phyloP scores from a whole-genome alignment of 2,888 invertebrate genomes.

The Antheraea yamamai region DNA sequence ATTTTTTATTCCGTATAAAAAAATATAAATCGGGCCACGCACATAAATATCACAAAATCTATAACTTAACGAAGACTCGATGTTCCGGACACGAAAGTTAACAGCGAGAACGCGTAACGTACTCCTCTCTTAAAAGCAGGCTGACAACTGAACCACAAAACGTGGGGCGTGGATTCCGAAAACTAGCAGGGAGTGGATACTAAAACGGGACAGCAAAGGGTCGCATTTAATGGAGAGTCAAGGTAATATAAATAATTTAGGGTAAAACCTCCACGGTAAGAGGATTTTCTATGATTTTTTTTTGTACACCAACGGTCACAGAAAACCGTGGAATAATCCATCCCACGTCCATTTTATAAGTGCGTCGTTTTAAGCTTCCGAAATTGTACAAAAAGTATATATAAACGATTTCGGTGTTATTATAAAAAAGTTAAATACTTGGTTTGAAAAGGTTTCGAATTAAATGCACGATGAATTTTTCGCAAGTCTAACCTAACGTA shows the following conservation, averaged over 20 bases:
- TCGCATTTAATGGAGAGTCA: slow-evolving; percentile 37
- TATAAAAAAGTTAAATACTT: too few relatives aligned
- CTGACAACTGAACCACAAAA: slow-evolving; percentile 38
- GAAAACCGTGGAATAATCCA: not conserved
- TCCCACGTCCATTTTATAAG: not conserved
- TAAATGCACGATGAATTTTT: too few relatives aligned
- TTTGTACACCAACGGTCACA: slow-evolving; percentile 27
- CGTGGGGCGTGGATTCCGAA: slow-evolving; percentile 48
- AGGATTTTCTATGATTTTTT: slow-evolving; percentile 38
- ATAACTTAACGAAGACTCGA: slow-evolving; percentile 1
- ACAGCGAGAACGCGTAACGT: not conserved
- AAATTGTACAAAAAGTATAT: not conserved
- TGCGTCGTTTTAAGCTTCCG: not conserved
- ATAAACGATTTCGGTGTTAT: not conserved
- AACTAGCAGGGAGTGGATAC: slow-evolving; percentile 47
- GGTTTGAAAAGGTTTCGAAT: too few relatives aligned
- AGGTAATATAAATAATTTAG: slow-evolving; percentile 45
- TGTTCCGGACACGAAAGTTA: slow-evolving; percentile 7
- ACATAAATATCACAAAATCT: slow-evolving; percentile 10
- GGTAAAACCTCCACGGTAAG: slow-evolving; percentile 38
- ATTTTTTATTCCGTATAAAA: not conserved
- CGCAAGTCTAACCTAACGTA: too few relatives aligned
- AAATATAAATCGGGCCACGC: not conserved
- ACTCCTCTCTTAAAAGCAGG: slow-evolving; percentile 21
- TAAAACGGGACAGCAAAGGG: slow-evolving; percentile 17